Base-by-base conservation (phyloP, 2,888 invertebrate genomes). In the Neoaliturus tenellus region DNA sequence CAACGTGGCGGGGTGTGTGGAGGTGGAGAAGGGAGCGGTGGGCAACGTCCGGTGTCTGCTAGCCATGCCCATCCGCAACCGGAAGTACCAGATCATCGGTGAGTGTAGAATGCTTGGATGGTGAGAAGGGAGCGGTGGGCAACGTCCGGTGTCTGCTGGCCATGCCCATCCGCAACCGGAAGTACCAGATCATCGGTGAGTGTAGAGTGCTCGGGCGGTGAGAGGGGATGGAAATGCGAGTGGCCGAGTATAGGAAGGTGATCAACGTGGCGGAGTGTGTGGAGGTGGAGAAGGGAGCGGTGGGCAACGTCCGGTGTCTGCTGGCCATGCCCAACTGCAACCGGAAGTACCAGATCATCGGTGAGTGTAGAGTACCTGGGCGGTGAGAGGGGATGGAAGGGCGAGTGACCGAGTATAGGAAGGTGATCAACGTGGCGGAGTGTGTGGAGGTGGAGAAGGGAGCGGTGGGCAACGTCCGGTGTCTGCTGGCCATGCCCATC, bases 301-400 rank as follows among this genome's bases (percentile, higher is more conserved):
- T 90, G 3, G 89, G 90, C 55, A 90, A 90, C 86, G 89, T 91
- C 4, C 89, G 90, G 62, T 91, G 91, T 17, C 88, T 92, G 4
- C 88, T 92, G 33, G 92, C 92, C 35, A 92, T 92, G 90, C 92
- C 92, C 17, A 91, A 92, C 55, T 87, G 92, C 41, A 91, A 92
- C 87, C 88, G 90, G 84, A 89, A 91, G 83, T 89, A 90, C 62
- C 90, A 91, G 87, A 91, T 91, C 25, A 92, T 92, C 80, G 92
- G 92, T 91, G 87, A 89, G 81, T 86, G 87, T 48, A 88, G 88
- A 81, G 88, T 89, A 33, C n/a, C n/a, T n/a, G n/a, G n/a, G n/a
- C n/a, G n/a, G n/a, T n/a, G n/a, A n/a, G n/a, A 90, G 4, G 88
- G 89, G 17, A 83, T 90, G 80, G 92, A 92, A 0, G 92, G 92